These are phyloP conservation scores for Epinotia nisella DNA, from an alignment of 2,888 invertebrate species.

Conservation along the genomic window DNA sequence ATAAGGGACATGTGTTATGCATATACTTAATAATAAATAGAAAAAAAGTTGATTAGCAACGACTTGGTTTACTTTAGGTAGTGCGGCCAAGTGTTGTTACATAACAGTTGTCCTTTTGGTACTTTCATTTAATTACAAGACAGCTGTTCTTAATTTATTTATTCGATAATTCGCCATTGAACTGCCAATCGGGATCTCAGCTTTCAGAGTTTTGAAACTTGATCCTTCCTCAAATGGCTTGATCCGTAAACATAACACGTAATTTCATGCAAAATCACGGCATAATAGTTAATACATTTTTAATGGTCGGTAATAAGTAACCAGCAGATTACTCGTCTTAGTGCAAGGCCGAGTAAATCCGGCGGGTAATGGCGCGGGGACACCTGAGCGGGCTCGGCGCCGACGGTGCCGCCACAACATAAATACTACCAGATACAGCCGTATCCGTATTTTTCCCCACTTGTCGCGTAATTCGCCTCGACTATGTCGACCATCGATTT, in stretches of 20 bases:
- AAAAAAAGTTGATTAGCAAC: no score
- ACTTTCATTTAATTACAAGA: background rate
- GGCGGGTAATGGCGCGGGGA: constrained; percentile 69
- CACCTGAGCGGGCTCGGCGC: constrained; percentile 65
- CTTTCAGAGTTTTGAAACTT: background rate
- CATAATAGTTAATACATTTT: constrained; percentile 63
- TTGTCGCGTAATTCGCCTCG: background rate
- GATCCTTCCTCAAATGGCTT: background rate
- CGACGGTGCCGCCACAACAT: constrained; percentile 6
- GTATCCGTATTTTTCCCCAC: background rate
- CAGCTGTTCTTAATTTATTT: background rate
- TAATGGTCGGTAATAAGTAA: constrained; percentile 73
- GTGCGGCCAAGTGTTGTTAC: no score
- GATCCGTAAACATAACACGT: background rate
- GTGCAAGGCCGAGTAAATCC: constrained; percentile 68
- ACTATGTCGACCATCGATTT: background rate
- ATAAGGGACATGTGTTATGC: background rate
- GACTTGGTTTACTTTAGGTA: no score
- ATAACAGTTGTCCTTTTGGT: no score
- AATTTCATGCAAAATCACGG: constrained; percentile 38
- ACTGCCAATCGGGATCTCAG: background rate
- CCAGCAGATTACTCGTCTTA: constrained; percentile 69
- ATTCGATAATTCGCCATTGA: background rate
- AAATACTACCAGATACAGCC: background rate
- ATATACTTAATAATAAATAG: no score